Evolutionary conservation across 2,113 vertebrate genomes (phyloP), one percentile per base, ranked within the genome.

Genomic region (Myotis lucifugus): DNA sequence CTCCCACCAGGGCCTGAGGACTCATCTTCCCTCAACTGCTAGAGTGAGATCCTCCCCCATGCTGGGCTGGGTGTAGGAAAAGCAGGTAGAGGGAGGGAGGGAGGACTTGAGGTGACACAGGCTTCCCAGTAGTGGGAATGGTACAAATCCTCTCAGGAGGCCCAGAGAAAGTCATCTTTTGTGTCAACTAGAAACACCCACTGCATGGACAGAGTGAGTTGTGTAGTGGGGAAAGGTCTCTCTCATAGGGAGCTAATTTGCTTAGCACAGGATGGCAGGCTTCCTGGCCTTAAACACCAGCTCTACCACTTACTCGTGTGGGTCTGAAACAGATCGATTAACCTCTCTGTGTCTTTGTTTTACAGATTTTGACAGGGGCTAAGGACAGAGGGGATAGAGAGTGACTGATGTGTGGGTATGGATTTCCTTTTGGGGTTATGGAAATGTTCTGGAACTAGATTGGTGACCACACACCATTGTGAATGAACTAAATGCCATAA

Each of bases 151-250:
- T 14, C n/a, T 40, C 72, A 77, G 4, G 46, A 66, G 72, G n/a
- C 1, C 70, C 32, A 40, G 25, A 78, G 69, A 40, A 40, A 70
- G 50, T 27, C 67, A n/a, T 21, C 74, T 40, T 34, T 1, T 21
- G 46, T 12, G 54, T 52, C 29, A 56, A 18, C 29, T 3, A 40
- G 69, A 56, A 66, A 78, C 7, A n/a, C 42, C 4, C 0, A 46
- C 29, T 29, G 56, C 1, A 34, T 0, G 29, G 21, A 64, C 0
- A 8, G 21, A 42, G 12, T 17, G 85, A 37, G 27, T 0, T 27
- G 56, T 72, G 11, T 40, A 48, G 15, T 4, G 6, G 6, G 32
- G 17, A 11, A 19, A 23, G 15, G 15, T 59, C 70, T 48, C 40
- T 48, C 18, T 13, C 29, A 40, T 0, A 10, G 25, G 12, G n/a